Percentiles rank a stretch among this genome's conserved stretches.
Evolutionary conservation across 2,888 invertebrate species (phyloP).

Genomic region (Cataglyphis livida): DNA sequence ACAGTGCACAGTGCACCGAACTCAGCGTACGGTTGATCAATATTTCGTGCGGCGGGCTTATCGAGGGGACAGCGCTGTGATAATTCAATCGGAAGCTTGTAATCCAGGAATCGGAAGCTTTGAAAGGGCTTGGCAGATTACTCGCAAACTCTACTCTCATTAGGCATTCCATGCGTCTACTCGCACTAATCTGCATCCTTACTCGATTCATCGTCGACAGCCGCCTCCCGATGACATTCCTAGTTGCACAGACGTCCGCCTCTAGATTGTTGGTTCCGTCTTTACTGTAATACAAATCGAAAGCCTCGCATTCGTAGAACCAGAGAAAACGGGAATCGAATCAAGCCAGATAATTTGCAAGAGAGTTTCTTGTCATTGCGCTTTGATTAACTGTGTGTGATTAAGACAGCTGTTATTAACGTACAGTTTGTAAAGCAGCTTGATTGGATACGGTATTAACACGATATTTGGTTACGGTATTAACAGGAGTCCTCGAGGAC

Average conservation of each 20-base stretch:
- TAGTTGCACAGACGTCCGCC: conserved; percentile 43
- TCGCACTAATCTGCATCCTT: conserved; percentile 77
- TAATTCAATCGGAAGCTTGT: conserved; percentile 80
- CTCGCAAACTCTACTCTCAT: conserved; percentile 70
- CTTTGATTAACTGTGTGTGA: conserved; percentile 10
- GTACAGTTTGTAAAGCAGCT: conserved; percentile 6
- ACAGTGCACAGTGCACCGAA: conserved; percentile 17
- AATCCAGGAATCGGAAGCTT: conserved; percentile 74
- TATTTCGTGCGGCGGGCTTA: conserved; percentile 57
- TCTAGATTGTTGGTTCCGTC: conserved; percentile 61
- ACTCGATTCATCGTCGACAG: conserved; percentile 31
- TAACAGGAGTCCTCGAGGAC: conserved; percentile 38
- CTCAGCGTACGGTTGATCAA: conserved; percentile 57
- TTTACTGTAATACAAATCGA: conserved; percentile 33
- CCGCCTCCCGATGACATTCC: conserved; percentile 24
- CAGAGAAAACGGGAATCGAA: conserved; percentile 4
- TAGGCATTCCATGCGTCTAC: conserved; percentile 77
- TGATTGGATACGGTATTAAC: conserved; percentile 38
- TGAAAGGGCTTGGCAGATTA: conserved; percentile 64
- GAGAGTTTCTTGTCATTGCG: background rate
- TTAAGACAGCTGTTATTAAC: conserved; percentile 6
- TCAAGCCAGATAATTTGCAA: conserved; percentile 9
- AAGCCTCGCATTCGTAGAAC: background rate
- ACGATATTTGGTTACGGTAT: conserved; percentile 42
- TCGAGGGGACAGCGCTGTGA: conserved; percentile 46